Evolutionary conservation across 1,140 invertebrate species (phyloP), one percentile per base, ranked within the genome.

Genomic region (Dysdera silvatica): DNA sequence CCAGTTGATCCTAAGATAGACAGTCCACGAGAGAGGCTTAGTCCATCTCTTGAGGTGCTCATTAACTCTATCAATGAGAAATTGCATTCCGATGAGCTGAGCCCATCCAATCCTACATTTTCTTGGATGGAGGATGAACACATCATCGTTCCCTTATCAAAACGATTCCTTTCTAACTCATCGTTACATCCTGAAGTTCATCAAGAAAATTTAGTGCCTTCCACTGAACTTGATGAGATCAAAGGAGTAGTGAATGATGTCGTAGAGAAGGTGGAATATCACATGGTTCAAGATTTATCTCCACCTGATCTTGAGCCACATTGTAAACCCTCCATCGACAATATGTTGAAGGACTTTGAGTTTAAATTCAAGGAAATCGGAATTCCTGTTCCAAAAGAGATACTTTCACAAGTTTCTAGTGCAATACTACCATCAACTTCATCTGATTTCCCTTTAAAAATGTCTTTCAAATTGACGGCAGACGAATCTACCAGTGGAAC

Each of bases 91-190:
- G 57, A 49, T 51, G 26, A 59, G 29, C 57, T 32, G 3, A n/a
- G n/a, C n/a, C n/a, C n/a, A n/a, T n/a, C n/a, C n/a, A n/a, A n/a
- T n/a, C n/a, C n/a, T n/a, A n/a, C n/a, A n/a, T n/a, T n/a, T n/a
- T 35, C 56, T 10, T 43, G 32, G 6, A n/a, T 49, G 7, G 60
- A 61, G 20, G 60, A 61, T 54, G 60, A 54, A 28, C 52, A 53
- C n/a, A 53, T 61, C 35, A 29, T 24, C n/a, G 14, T 61, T 28
- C 51, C 51, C 10, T 14, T 37, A 18, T 28, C 37, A 47, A 47
- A 47, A 47, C 18, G 4, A 10, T 16, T 12, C 10, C 18, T 47
- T 20, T 3, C 20, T 23, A 47, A 6, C 18, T 23, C 18, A 6
- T 16, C 12, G 18, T n/a, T n/a, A n/a, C n/a, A n/a, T n/a, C n/a